Conservation (phyloP, 2,888 invertebrate species). For the Thysanoteuthis rhombus region DNA sequence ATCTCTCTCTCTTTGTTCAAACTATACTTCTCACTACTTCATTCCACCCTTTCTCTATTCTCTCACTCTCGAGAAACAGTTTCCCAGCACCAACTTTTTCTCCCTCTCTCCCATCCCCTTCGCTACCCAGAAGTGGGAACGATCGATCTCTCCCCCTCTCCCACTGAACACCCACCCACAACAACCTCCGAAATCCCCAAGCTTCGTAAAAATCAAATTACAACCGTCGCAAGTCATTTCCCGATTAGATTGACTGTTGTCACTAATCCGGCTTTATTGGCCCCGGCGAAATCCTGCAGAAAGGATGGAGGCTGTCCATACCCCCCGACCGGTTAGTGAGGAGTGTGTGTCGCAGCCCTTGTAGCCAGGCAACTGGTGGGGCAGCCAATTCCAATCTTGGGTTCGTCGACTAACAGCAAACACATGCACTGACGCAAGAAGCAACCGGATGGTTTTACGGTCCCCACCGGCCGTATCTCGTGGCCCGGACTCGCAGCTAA, state of each 20-base stretch:
- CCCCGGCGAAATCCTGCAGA: background rate
- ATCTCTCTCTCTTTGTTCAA: too few relatives aligned
- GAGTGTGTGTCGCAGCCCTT: background rate
- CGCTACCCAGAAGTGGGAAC: background rate
- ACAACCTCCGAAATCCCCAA: background rate
- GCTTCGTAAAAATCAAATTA: background rate
- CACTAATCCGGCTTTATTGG: background rate
- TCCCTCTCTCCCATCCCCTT: background rate
- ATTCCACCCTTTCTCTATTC: too few relatives aligned
- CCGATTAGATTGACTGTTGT: background rate
- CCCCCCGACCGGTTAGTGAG: background rate
- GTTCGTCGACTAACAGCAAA: background rate
- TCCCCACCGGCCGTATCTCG: background rate
- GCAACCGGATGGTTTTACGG: slow-evolving; percentile 12
- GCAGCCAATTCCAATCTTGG: background rate
- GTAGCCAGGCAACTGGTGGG: background rate
- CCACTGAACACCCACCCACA: background rate
- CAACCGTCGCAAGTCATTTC: background rate
- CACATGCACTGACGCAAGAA: background rate
- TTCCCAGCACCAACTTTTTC: background rate
- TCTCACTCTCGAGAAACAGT: background rate
- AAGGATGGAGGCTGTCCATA: background rate
- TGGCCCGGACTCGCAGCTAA: background rate
- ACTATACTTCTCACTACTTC: too few relatives aligned
- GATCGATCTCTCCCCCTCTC: background rate